Base-by-base conservation (phyloP, 2,888 invertebrate genomes). In the Drosophila sordidapex region DNA sequence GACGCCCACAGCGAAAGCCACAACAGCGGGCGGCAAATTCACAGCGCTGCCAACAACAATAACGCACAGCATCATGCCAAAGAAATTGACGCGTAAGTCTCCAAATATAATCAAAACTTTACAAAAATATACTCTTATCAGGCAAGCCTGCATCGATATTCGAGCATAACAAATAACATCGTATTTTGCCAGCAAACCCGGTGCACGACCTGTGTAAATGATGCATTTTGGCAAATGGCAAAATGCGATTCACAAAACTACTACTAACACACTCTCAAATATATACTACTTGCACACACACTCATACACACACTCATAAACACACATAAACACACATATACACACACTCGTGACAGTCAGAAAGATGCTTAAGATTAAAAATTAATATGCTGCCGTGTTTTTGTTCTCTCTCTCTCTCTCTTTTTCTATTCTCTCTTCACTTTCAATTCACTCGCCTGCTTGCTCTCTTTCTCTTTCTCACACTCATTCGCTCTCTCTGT, bases 51-150 rank as follows among this genome's bases (percentile, higher is more conserved):
- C 77, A 69, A 70, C 76, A 68, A 54, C 70, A 79, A 80, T 71
- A 77, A 76, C 71, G 63, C 87, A 59, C 83, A 85, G 69, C 83
- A 84, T 67, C 61, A 87, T 87, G 87, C 87, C 87, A 88, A 87
- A 87, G 89, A 87, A 88, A 78, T 38, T 83, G 56, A 61, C 72
- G 33, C 72, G 87, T 87, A 76, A 88, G 90, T 87, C 60, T 71
- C 75, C 58, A 74, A 38, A 38, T 7, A 4, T n/a, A 4, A 4
- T 33, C 10, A 15, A 27, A 8, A 21, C 27, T 10, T 18, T 25
- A 53, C n/a, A 43, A 36, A 40, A 27, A 46, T 46, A 21, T 25
- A 46, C 21, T 8, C 13, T 4, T 15, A 15, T 21, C 11, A 21
- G 21, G 0, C 36, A 36, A 36, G 36, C 3, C 15, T 15, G 15